phyloP scores from a whole-genome alignment of 2,888 invertebrate species.

The Diarsia mendica region DNA sequence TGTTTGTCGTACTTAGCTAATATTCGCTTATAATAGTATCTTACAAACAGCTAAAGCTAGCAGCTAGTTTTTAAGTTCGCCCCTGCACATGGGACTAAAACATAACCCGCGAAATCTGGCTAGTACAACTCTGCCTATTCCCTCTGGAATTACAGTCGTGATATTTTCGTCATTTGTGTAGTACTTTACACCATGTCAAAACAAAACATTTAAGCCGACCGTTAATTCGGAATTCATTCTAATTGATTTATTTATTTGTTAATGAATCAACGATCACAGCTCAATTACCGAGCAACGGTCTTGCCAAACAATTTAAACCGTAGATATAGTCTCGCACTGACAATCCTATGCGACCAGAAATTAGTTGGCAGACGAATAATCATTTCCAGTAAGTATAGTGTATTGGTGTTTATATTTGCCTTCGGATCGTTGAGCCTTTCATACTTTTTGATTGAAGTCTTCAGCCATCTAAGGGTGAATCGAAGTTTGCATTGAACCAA shows the following conservation, averaged over 20 bases:
- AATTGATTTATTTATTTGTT: slow-evolving; percentile 7
- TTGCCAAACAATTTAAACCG: slow-evolving; percentile 10
- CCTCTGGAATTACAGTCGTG: no score
- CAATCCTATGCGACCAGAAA: background rate
- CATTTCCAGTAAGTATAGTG: no score
- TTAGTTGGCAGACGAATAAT: background rate
- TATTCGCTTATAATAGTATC: background rate
- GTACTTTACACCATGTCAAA: background rate
- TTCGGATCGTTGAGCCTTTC: no score
- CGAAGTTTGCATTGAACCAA: background rate
- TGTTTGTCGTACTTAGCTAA: no score
- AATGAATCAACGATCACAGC: slow-evolving; percentile 20
- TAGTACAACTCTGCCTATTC: no score
- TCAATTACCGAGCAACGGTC: background rate
- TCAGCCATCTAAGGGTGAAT: background rate
- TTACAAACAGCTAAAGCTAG: no score
- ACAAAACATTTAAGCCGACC: background rate
- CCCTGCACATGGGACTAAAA: no score
- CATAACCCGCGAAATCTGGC: no score
- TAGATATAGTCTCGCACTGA: background rate
- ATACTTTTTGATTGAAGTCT: background rate
- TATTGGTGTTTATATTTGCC: no score
- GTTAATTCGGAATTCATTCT: background rate
- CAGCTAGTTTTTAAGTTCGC: no score
- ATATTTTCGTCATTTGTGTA: no score